Percentiles rank a stretch among this genome's conserved stretches.
Evolutionary conservation across 2,113 vertebrate species (phyloP).

Genomic region (Motacilla alba): DNA sequence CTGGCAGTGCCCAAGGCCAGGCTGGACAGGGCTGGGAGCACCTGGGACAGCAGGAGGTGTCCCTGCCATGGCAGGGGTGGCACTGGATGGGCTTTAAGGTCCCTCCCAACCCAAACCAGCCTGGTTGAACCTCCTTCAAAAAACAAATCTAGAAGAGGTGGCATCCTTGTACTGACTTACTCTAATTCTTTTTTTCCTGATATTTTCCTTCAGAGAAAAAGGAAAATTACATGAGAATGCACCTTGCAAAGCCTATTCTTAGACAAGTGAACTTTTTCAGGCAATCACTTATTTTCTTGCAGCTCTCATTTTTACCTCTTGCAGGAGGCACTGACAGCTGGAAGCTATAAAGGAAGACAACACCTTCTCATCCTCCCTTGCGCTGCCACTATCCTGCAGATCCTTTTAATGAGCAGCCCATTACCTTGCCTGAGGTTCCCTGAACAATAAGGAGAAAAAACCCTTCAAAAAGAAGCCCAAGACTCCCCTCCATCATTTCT

Average conservation of each 20-base stretch:
- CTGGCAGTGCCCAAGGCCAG: background rate
- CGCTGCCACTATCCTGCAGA: background rate
- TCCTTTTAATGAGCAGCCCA: background rate
- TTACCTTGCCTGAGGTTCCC: background rate
- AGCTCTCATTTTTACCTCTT: background rate
- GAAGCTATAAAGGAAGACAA: background rate
- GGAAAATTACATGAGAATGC: background rate
- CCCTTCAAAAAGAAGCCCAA: background rate
- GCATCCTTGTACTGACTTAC: background rate
- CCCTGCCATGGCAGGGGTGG: background rate
- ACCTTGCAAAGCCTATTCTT: background rate
- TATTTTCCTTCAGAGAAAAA: background rate
- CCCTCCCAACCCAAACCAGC: background rate
- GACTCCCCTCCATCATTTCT: background rate
- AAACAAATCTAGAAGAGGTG: background rate
- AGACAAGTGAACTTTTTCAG: background rate
- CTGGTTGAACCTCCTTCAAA: background rate
- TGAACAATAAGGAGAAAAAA: background rate
- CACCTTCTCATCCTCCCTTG: background rate
- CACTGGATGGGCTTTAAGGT: fast-evolving
- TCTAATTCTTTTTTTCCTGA: fast-evolving
- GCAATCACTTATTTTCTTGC: background rate
- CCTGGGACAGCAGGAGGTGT: background rate
- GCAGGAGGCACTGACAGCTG: background rate
- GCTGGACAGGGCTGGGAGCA: background rate